Evolutionary conservation across 2,113 vertebrate genomes (phyloP).

Genomic region (Tylochromis polylepis): DNA sequence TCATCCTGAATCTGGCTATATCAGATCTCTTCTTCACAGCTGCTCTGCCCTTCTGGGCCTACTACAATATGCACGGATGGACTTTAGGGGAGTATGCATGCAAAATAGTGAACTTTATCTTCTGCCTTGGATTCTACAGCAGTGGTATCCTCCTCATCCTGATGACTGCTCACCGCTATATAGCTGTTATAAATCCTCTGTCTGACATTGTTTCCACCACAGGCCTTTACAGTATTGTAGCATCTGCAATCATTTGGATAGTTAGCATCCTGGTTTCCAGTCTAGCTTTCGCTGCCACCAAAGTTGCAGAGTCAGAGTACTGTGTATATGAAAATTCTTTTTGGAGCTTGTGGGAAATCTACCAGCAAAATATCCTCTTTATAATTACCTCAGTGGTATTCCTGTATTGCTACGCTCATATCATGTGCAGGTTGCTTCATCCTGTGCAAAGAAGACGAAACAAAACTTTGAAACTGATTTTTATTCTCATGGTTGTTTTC

Average conservation of each 20-base stretch:
- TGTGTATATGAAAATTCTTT: constrained; percentile 57
- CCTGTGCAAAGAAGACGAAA: constrained; percentile 74
- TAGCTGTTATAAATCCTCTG: constrained; percentile 81
- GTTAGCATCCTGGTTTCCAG: constrained; percentile 69
- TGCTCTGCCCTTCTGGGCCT: constrained; percentile 82
- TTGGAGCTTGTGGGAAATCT: constrained; percentile 65
- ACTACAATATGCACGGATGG: constrained; percentile 73
- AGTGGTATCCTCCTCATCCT: constrained; percentile 83
- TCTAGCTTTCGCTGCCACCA: constrained; percentile 71
- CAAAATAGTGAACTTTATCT: constrained; percentile 76
- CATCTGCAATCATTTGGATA: constrained; percentile 72
- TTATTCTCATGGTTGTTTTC: constrained; percentile 81
- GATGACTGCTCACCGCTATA: constrained; percentile 83
- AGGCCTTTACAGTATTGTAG: constrained; percentile 43
- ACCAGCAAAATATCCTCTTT: constrained; percentile 81
- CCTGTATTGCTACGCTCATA: constrained; percentile 80
- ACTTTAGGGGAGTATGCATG: constrained; percentile 77
- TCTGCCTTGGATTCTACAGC: constrained; percentile 85
- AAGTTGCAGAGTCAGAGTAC: neutral
- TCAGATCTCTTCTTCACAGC: constrained; percentile 86
- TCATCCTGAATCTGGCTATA: constrained; percentile 86
- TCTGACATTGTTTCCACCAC: constrained; percentile 69
- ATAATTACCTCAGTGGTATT: constrained; percentile 74
- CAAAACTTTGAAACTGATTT: constrained; percentile 86
- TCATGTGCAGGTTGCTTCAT: constrained; percentile 76